Evolutionary conservation across 2,113 vertebrate genomes (phyloP).

Genomic region (Todiramphus saurophagus): DNA sequence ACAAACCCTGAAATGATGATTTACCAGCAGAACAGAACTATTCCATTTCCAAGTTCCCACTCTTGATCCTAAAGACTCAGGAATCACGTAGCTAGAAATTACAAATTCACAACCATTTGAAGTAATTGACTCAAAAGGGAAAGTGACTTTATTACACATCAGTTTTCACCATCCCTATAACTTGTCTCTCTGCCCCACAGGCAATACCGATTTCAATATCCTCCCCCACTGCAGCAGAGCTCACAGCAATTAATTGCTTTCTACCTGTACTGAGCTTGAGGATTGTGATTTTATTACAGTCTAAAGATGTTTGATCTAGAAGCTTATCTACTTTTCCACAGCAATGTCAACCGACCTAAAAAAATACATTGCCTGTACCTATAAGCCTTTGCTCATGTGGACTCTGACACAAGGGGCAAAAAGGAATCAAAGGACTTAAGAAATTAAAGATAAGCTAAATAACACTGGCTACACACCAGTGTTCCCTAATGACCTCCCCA

Average conservation of each 20-base stretch:
- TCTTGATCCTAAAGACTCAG: neutral
- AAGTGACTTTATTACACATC: neutral
- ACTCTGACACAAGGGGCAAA: rapidly evolving
- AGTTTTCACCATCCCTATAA: neutral
- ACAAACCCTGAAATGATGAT: neutral
- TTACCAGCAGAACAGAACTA: neutral
- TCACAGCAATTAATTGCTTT: neutral
- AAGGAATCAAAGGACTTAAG: neutral
- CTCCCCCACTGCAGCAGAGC: neutral
- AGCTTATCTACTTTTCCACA: neutral
- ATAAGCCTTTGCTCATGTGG: neutral
- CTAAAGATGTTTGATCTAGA: neutral
- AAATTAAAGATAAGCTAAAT: neutral
- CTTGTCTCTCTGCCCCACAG: neutral
- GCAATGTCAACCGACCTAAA: neutral
- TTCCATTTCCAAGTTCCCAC: neutral
- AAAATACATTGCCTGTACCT: neutral
- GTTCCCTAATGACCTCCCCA: neutral
- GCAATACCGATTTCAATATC: neutral
- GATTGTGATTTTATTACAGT: neutral
- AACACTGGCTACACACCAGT: neutral
- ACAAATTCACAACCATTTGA: neutral
- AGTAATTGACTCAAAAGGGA: neutral
- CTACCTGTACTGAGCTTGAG: neutral
- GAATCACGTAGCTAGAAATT: neutral